Base-by-base conservation (phyloP, 2,888 invertebrate species). In the Agrilus biguttatus region DNA sequence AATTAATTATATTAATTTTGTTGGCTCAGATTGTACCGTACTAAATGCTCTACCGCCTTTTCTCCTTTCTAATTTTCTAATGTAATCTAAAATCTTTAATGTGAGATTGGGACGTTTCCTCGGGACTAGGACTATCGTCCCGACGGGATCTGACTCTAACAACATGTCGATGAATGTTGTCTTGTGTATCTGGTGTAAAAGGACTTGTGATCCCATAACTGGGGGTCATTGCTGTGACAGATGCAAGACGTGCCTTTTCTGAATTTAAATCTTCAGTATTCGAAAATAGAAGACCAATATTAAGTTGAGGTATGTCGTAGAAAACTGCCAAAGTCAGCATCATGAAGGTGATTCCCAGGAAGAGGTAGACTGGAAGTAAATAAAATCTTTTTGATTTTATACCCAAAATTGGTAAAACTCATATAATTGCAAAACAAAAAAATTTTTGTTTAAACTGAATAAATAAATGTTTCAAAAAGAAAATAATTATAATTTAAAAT, bases 261-360 rank as follows among this genome's bases (percentile, higher is more conserved):
- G 79, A 77, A 56, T 79, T 80, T 32, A 61, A 60, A 19, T 63
- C 70, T 7, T 56, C 56, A 14, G 53, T 47, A 32, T 45, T 51
- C 17, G 40, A 56, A 45, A 88, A 87, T 36, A 86, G 75, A 47
- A 80, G 73, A 51, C 86, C 84, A 45, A 90, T 67, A 66, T 90
- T 89, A 53, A 90, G 71, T 68, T 90, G 86, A 5, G 90, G 90
- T 52, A 91, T 86, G 63, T 89, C 88, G 67, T 88, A 88, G 68
- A 89, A 83, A 21, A 88, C 81, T 2, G 86, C 83, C 57, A 90
- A 67, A 12, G 83, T 77, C 53, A 89, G 71, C 85, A 90, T 86
- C 73, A 89, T 78, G 67, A 83, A 81, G 14, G 85, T 80, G 48
- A 90, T 73, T 32, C 90, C 90, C 57, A 79, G 57, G 56, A 87